Conservation (phyloP, 2,113 vertebrate genomes). For the Rousettus leschenaultii region DNA sequence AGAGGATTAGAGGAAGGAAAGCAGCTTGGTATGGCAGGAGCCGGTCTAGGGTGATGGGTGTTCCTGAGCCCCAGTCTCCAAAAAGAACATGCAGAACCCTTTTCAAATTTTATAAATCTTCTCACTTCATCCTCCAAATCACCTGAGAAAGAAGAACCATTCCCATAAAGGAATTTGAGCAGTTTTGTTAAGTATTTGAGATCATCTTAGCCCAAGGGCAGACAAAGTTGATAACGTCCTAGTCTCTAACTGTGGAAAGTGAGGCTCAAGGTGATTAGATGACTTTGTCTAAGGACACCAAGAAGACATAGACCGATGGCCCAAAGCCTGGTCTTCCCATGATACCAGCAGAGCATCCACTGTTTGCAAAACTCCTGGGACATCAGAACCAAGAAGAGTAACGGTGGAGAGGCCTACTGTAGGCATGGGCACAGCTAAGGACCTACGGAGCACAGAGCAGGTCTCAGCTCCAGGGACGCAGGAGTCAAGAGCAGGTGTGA, state of each 20-base stretch:
- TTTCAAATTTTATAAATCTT: neutral
- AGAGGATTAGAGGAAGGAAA: neutral
- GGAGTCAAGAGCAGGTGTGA: neutral
- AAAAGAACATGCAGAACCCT: neutral
- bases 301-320: neutral
- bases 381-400: neutral
- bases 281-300: neutral
- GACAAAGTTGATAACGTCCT: neutral
- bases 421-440: neutral
- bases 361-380: neutral
- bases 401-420: neutral
- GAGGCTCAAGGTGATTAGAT: neutral
- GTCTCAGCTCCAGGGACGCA: neutral
- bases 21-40: too few species aligned
- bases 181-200: neutral
- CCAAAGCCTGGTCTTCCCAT: neutral
- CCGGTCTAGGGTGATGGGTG: neutral
- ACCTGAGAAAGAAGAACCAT: neutral
- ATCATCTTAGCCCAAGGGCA: neutral
- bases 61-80: neutral
- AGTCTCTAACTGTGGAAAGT: neutral
- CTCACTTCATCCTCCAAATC: neutral
- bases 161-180: neutral
- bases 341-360: neutral
- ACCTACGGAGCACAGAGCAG: neutral